A percentile compares a stretch with the other conserved stretches of the same genome.
Evolutionary conservation across 2,797 vertebrate genomes (phyloP).

Genomic region (Tadarida brasiliensis): DNA sequence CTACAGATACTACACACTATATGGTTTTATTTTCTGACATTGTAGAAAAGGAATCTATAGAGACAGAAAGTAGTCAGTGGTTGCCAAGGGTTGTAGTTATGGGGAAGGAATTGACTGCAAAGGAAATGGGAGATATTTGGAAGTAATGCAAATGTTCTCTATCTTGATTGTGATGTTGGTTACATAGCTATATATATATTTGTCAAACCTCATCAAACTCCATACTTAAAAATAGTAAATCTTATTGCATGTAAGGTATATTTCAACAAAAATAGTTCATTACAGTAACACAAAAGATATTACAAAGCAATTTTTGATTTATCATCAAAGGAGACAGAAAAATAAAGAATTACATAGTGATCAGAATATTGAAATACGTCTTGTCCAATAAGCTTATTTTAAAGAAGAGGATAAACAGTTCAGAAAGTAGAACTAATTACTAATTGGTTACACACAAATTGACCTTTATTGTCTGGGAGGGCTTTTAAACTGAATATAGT

Average conservation of each 20-base stretch:
- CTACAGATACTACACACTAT: background rate
- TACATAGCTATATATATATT: background rate
- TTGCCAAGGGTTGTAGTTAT: background rate
- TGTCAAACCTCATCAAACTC: background rate
- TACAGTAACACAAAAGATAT: background rate
- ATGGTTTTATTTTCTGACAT: background rate
- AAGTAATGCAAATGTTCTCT: background rate
- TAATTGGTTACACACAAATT: background rate
- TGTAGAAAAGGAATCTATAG: background rate
- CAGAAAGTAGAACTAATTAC: background rate
- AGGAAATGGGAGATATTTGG: background rate
- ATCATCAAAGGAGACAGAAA: slow-evolving; percentile 11
- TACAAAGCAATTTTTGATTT: background rate
- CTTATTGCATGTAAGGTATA: background rate
- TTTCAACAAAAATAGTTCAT: background rate
- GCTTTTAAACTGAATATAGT: background rate
- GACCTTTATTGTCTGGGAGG: background rate
- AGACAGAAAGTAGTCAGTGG: background rate
- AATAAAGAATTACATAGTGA: background rate
- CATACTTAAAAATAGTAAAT: background rate
- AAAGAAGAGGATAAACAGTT: background rate
- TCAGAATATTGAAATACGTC: slow-evolving; percentile 3
- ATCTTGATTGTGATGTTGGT: background rate
- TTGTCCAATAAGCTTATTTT: background rate
- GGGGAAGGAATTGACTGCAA: background rate